Percentiles rank a stretch among this genome's conserved stretches.
Conservation (phyloP, 1,140 invertebrate species). For the Lordiphosa stackelbergi region DNA sequence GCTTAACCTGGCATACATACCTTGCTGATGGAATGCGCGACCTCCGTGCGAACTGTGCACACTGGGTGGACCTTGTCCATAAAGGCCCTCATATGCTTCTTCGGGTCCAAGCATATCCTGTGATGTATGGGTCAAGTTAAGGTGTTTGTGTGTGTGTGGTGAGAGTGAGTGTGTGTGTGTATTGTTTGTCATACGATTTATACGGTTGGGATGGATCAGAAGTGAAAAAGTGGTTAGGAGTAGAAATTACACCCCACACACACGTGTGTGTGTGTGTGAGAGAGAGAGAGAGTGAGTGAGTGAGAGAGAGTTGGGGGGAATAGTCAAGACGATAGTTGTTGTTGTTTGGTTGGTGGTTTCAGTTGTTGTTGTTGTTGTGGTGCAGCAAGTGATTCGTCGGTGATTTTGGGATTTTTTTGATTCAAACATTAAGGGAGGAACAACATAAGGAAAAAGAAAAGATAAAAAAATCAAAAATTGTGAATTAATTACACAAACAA, state of each 20-base stretch:
- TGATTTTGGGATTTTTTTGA: conserved; percentile 42
- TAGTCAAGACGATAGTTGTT: too few species aligned
- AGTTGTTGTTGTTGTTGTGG: conserved; percentile 8
- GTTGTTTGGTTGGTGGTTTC: conserved; percentile 12
- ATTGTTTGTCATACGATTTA: conserved; percentile 20
- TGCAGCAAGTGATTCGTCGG: conserved; percentile 19
- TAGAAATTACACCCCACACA: conserved; percentile 59
- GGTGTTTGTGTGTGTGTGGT: conserved; percentile 23
- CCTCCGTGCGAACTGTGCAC: conserved; percentile 87
- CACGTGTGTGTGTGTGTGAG: conserved; percentile 32
- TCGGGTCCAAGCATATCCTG: conserved; percentile 95
- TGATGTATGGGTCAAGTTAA: conserved; percentile 30
- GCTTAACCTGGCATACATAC: conserved; percentile 80
- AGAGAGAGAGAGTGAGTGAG: conserved; percentile 3
- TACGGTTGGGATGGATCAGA: conserved; percentile 58
- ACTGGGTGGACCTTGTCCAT: conserved; percentile 89
- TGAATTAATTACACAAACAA: conserved; percentile 63
- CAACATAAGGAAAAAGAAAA: conserved; percentile 68
- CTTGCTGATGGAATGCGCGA: conserved; percentile 85
- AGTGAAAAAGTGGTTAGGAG: conserved; percentile 73
- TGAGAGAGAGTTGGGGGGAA: conserved; percentile 11
- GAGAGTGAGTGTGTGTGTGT: conserved; percentile 22
- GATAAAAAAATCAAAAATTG: conserved; percentile 61
- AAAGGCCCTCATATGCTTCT: conserved; percentile 94
- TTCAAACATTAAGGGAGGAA: conserved; percentile 49